Conservation (phyloP, 2,113 vertebrate species). For the Phyllopteryx taeniolatus region DNA sequence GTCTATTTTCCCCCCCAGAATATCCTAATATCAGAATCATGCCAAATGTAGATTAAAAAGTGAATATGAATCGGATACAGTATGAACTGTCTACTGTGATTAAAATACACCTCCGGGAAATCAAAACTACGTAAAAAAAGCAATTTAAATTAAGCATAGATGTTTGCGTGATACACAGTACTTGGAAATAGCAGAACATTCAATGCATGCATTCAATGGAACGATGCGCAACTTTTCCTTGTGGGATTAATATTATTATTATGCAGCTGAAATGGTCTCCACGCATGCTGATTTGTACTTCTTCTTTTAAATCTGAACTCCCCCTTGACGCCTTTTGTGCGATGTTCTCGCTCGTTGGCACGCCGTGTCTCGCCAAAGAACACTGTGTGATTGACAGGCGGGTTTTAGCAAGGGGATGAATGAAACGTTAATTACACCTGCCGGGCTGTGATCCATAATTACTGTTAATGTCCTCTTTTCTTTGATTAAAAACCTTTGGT, state of each 20-base stretch:
- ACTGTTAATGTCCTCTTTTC: not conserved
- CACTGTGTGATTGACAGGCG: conserved; percentile 44
- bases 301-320: conserved; percentile 32
- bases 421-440: conserved; percentile 45
- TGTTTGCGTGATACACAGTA: not conserved
- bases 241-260: conserved; percentile 28
- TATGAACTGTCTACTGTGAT: too few relatives aligned
- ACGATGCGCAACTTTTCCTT: conserved; percentile 18
- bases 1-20: too few relatives aligned
- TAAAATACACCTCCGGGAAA: too few relatives aligned
- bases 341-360: conserved; percentile 10
- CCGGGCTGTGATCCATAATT: not conserved
- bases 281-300: conserved; percentile 4
- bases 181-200: not conserved
- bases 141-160: too few relatives aligned
- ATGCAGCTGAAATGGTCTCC: conserved; percentile 20
- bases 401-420: conserved; percentile 8
- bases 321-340: conserved; percentile 39
- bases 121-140: too few relatives aligned
- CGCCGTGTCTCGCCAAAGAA: conserved; percentile 27
- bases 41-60: too few relatives aligned
- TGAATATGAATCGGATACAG: too few relatives aligned
- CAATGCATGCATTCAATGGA: conserved; percentile 1
- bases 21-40: too few relatives aligned
- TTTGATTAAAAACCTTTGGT: not conserved